Percentiles rank a stretch among this genome's conserved stretches.
Conservation (phyloP, 35 echinoderm and acorn worm species). For the Chiridota heheva region DNA sequence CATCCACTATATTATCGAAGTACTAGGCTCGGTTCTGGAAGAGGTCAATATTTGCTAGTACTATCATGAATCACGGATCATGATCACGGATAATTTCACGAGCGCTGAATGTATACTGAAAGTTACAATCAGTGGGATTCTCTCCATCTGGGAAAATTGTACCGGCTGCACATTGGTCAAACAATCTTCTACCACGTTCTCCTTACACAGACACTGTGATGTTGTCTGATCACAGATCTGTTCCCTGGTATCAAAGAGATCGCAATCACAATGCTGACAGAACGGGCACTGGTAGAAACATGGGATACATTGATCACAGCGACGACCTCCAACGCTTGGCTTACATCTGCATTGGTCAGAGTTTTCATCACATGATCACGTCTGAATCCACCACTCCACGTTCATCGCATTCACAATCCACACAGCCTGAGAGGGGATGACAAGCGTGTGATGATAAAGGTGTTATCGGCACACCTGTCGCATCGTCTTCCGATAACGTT, state of each 20-base stretch:
- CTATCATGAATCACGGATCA: conserved; percentile 84
- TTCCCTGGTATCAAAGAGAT: conserved; percentile 44
- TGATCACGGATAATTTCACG: conserved; percentile 55
- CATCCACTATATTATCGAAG: conserved; percentile 50
- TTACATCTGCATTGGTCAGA: conserved; percentile 90
- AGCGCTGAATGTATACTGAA: conserved; percentile 75
- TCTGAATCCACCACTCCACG: conserved; percentile 59
- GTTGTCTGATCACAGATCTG: conserved; percentile 88
- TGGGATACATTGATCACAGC: conserved; percentile 78
- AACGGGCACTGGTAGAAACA: conserved; percentile 75
- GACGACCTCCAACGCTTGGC: conserved; percentile 77
- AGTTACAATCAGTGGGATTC: too few relatives aligned
- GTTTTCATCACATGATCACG: conserved; percentile 53
- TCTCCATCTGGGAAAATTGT: too few relatives aligned
- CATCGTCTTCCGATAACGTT: conserved; percentile 81
- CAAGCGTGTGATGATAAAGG: conserved; percentile 91
- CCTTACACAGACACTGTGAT: conserved; percentile 89
- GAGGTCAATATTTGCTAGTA: conserved; percentile 60
- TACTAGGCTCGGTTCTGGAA: conserved; percentile 85
- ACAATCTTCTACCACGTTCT: too few relatives aligned
- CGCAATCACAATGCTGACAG: conserved; percentile 79
- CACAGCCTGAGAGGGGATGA: conserved; percentile 87
- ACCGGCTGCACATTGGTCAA: too few relatives aligned
- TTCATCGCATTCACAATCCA: conserved; percentile 80
- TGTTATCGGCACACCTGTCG: conserved; percentile 67